Conservation (phyloP, 2,888 invertebrate species). For the Netelia inedita region DNA sequence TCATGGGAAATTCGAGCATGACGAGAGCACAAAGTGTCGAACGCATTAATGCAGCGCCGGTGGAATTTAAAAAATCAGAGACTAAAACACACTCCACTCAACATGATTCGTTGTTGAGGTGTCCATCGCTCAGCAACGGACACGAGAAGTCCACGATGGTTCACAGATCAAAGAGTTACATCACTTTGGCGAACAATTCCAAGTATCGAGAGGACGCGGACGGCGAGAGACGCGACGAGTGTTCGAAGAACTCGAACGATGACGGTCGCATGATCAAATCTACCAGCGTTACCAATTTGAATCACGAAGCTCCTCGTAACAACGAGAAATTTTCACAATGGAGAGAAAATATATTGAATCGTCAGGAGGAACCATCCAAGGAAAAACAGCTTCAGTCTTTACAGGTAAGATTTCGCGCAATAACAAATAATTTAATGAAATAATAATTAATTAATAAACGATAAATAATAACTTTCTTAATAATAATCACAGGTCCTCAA, state of each 20-base stretch:
- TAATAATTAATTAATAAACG: too few species aligned
- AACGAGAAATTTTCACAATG: slow-evolving; percentile 82
- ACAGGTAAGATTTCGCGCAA: slow-evolving; percentile 47
- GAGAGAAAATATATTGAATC: slow-evolving; percentile 80
- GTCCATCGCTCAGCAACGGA: slow-evolving; percentile 48
- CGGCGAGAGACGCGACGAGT: slow-evolving; percentile 36
- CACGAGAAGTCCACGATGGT: slow-evolving; percentile 69
- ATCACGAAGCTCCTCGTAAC: slow-evolving; percentile 70
- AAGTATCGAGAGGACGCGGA: slow-evolving; percentile 71
- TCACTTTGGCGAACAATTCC: slow-evolving; percentile 76
- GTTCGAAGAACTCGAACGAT: slow-evolving; percentile 37
- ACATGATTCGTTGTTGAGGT: slow-evolving; percentile 50
- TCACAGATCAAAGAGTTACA: slow-evolving; percentile 81
- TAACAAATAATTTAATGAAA: neutral
- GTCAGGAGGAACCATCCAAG: slow-evolving; percentile 78
- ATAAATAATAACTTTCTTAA: too few species aligned
- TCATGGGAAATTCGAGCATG: slow-evolving; percentile 22
- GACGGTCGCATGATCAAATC: slow-evolving; percentile 70
- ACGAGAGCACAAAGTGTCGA: slow-evolving; percentile 60
- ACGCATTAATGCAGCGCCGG: slow-evolving; percentile 18
- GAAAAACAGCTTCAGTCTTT: slow-evolving; percentile 82
- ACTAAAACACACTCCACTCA: slow-evolving; percentile 29
- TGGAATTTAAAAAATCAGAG: slow-evolving; percentile 44
- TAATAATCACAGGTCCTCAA: slow-evolving; percentile 78
- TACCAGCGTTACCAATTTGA: slow-evolving; percentile 78